Base-by-base conservation (phyloP, 2,113 vertebrate species). In the Gyps fulvus region DNA sequence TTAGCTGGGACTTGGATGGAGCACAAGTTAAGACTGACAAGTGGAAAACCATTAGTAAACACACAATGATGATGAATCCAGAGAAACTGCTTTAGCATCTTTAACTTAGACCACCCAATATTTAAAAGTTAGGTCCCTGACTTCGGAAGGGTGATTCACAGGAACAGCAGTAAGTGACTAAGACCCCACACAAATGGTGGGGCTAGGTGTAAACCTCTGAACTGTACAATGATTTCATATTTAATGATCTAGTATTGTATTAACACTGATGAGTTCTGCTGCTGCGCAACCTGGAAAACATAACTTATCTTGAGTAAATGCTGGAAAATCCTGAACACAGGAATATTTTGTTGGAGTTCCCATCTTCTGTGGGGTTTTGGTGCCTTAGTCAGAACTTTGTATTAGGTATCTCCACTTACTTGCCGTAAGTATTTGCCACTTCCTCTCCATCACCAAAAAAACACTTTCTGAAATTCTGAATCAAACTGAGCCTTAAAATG, bases 241-340 rank as follows among this genome's bases (percentile, higher is more conserved):
- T n/a, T 76, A 76, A 17, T 62, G 16, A 87, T 32, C 38, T 59
- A 40, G 40, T 50, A 16, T n/a, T 84, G 77, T 52, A 86, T 47
- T 63, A 69, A 52, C 10, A 29, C 4, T 42, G 32, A 17, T 17
- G 16, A 78, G 15, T 47, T 59, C 11, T 78, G 12, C 40, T 49
- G 31, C 25, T 66, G 14, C 1, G 0, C 19, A 88, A 54, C 27
- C 23, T 5, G 3, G 9, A 61, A 65, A 36, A 71, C 2, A 0
- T 34, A 86, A 86, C 6, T 36, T 43, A 40, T 4, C 31, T 90
- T 63, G 15, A 27, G 47, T 34, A 90, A 92, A 78, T 26, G 12
- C 16, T 82, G 55, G 55, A 71, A 95, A 79, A 87, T 50, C 19
- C 13, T 32, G 29, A 88, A 85, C 17, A 55, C 9, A 58, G 40